Evolutionary conservation across 2,797 vertebrate species (phyloP).

Genomic region (Peromyscus aztecus): DNA sequence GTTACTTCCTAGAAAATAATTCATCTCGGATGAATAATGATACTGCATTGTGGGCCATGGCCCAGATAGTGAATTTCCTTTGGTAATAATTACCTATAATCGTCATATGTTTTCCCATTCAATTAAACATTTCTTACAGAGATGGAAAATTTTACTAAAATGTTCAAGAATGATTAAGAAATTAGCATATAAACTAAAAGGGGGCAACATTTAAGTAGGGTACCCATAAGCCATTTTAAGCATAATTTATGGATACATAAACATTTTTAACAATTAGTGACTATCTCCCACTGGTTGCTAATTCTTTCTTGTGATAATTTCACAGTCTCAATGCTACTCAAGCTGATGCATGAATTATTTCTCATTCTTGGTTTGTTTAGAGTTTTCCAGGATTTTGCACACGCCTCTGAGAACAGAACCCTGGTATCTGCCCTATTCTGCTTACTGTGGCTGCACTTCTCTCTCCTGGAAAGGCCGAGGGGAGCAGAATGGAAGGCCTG

Average conservation of each 20-base stretch:
- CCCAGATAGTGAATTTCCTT: constrained; percentile 57
- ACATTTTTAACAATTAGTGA: constrained; percentile 60
- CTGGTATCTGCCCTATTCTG: background rate
- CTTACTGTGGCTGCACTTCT: background rate
- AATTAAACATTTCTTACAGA: constrained; percentile 67
- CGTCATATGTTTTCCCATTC: constrained; percentile 59
- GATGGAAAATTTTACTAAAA: constrained; percentile 69
- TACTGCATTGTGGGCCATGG: constrained; percentile 22
- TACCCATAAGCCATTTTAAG: constrained; percentile 64
- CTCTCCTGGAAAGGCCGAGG: background rate
- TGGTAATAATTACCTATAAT: constrained; percentile 48
- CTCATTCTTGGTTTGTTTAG: constrained; percentile 23
- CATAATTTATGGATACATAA: constrained; percentile 64
- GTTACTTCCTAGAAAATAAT: constrained; percentile 66
- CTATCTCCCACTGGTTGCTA: constrained; percentile 34
- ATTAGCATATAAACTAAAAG: constrained; percentile 68
- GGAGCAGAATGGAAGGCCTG: background rate
- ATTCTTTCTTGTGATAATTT: constrained; percentile 57
- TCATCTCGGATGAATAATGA: constrained; percentile 65
- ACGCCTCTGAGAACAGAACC: background rate
- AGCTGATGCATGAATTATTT: constrained; percentile 56
- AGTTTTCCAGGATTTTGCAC: constrained; percentile 29
- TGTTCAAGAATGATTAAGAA: constrained; percentile 62
- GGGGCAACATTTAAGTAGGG: constrained; percentile 47
- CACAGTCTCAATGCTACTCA: background rate